Evolutionary conservation across 2,888 invertebrate genomes (phyloP).

Genomic region (Platerodrilus igneus): DNA sequence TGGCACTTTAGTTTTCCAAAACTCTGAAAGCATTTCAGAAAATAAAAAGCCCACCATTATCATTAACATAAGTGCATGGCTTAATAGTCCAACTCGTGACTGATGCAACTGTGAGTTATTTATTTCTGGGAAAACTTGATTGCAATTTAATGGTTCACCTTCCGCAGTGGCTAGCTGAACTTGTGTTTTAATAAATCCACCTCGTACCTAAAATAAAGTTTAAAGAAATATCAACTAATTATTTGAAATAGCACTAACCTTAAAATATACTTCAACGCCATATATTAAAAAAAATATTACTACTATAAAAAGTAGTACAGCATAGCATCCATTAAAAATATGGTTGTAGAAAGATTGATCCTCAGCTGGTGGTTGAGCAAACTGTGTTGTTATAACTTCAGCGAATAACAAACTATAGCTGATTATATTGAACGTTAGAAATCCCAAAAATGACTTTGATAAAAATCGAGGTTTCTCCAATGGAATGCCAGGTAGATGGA

Average conservation of each 20-base stretch:
- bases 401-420: conserved; percentile 80
- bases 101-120: conserved; percentile 87
- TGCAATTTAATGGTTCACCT: conserved; percentile 22
- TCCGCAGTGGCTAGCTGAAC: conserved; percentile 42
- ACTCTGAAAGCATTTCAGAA: conserved; percentile 85
- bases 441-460: conserved; percentile 86
- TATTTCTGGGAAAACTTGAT: conserved; percentile 48
- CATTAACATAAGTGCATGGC: conserved; percentile 87
- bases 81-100: conserved; percentile 80
- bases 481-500: conserved; percentile 80
- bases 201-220: conserved; percentile 60
- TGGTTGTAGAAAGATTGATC: conserved; percentile 73
- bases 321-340: conserved; percentile 89
- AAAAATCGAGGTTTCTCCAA: conserved; percentile 88
- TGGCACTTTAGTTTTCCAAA: conserved; percentile 88
- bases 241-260: conserved; percentile 54
- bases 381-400: conserved; percentile 58
- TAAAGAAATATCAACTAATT: neutral
- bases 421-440: conserved; percentile 84
- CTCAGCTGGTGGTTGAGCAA: conserved; percentile 49
- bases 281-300: conserved; percentile 91
- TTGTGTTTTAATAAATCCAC: conserved; percentile 69
- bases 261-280: conserved; percentile 91
- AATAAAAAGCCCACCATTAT: conserved; percentile 84
- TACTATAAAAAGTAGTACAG: conserved; percentile 82